These are phyloP conservation scores for Sthenelais limicola DNA, from an alignment of 2,888 invertebrate species.

Conservation along the genomic window DNA sequence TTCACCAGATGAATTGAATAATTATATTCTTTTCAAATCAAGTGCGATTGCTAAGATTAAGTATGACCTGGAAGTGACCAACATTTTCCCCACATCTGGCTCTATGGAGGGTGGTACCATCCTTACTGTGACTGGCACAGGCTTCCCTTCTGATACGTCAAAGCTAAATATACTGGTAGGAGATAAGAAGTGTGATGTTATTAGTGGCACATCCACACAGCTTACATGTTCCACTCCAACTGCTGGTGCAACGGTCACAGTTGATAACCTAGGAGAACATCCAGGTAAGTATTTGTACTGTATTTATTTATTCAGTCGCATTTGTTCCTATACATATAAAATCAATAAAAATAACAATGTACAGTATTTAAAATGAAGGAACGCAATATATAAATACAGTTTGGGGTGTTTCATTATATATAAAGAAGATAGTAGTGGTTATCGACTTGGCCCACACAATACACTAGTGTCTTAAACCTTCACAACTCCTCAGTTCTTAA, in stretches of 20 bases:
- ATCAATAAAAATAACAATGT: too few species aligned
- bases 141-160: constrained; percentile 50
- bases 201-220: background rate
- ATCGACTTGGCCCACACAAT: too few species aligned
- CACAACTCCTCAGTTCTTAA: too few species aligned
- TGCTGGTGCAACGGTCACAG: constrained; percentile 6
- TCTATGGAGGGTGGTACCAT: constrained; percentile 52
- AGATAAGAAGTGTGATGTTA: constrained; percentile 31
- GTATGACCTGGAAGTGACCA: constrained; percentile 46
- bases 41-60: constrained; percentile 49
- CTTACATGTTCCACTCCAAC: constrained; percentile 11
- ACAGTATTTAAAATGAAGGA: too few species aligned
- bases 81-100: constrained; percentile 49
- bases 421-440: too few species aligned
- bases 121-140: constrained; percentile 59
- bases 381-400: too few species aligned
- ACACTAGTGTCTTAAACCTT: too few species aligned
- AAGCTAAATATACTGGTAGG: constrained; percentile 18
- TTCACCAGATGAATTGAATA: too few species aligned
- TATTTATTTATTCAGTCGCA: too few species aligned
- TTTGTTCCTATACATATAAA: too few species aligned
- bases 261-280: constrained; percentile 42
- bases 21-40: too few species aligned
- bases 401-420: too few species aligned
- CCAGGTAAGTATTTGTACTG: constrained; percentile 45